These are phyloP conservation scores for Cyclopterus lumpus DNA, from an alignment of 2,797 vertebrate species.

Conservation along the genomic window DNA sequence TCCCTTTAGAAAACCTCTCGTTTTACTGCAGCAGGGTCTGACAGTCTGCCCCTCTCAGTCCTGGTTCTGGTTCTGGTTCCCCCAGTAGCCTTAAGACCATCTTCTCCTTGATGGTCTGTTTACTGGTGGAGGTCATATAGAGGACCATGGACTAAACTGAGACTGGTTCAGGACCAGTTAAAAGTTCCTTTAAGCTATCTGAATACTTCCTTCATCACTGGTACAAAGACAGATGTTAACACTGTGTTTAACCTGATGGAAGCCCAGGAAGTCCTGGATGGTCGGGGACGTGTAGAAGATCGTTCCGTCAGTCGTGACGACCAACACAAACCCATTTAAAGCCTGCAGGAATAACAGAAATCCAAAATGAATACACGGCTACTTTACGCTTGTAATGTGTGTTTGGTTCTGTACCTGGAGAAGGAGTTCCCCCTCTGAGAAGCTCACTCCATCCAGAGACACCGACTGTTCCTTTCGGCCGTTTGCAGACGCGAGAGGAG, in stretches of 20 bases:
- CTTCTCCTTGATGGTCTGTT: too few relatives aligned
- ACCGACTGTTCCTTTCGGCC: conserved; percentile 13
- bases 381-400: neutral
- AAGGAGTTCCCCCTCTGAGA: conserved; percentile 52
- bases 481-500: conserved; percentile 1
- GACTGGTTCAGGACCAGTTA: too few relatives aligned
- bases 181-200: too few relatives aligned
- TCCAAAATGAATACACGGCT: neutral
- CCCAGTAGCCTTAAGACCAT: too few relatives aligned
- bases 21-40: too few relatives aligned
- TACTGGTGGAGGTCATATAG: too few relatives aligned
- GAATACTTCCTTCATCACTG: neutral
- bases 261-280: conserved; percentile 88
- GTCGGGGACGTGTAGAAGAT: conserved; percentile 86
- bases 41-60: too few relatives aligned
- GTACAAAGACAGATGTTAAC: neutral
- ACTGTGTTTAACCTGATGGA: conserved; percentile 82
- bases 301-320: conserved; percentile 84
- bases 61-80: too few relatives aligned
- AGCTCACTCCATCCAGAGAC: conserved; percentile 45
- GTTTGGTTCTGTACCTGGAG: conserved; percentile 34
- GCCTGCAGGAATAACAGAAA: conserved; percentile 70
- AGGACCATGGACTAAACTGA: too few relatives aligned
- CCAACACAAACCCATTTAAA: conserved; percentile 86
- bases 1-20: too few relatives aligned